Percentiles rank a stretch among this genome's conserved stretches.
These are phyloP conservation scores for Eurypyga helias DNA, from an alignment of 2,113 vertebrate genomes.

Conservation along the genomic window DNA sequence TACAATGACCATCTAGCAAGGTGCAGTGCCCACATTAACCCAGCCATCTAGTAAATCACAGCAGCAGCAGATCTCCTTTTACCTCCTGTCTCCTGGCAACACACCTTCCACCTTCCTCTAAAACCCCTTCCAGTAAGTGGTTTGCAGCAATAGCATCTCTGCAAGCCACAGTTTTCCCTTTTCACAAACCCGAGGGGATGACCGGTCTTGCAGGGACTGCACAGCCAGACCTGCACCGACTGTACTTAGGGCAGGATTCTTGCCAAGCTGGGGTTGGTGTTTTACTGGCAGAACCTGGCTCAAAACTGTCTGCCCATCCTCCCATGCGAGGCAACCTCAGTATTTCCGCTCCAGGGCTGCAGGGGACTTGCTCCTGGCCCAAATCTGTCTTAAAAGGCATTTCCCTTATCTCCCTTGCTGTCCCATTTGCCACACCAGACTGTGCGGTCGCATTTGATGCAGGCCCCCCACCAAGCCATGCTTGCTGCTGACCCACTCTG, in stretches of 20 bases:
- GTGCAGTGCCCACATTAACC: not conserved
- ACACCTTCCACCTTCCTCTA: not conserved
- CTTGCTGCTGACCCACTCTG: rapidly evolving
- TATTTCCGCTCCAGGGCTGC: not conserved
- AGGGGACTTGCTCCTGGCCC: not conserved
- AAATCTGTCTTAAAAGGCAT: not conserved
- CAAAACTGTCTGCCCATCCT: rapidly evolving
- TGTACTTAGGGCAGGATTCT: not conserved
- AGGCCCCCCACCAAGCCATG: rapidly evolving
- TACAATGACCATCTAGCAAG: not conserved
- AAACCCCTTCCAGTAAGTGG: not conserved
- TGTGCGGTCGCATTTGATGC: not conserved
- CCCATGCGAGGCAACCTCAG: not conserved
- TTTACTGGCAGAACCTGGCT: not conserved
- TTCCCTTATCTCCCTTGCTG: not conserved
- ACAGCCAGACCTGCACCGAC: rapidly evolving
- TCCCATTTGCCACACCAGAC: not conserved
- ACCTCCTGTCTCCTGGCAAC: not conserved
- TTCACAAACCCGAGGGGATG: not conserved
- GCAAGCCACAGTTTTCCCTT: not conserved
- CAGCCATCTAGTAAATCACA: not conserved
- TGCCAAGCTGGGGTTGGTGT: rapidly evolving
- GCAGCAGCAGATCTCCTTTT: not conserved
- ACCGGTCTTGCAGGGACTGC: rapidly evolving
- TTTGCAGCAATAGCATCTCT: not conserved